Percentiles rank a stretch among this genome's conserved stretches.
These are phyloP conservation scores for Pterobdella sp. DNA, from an alignment of 2,888 invertebrate species.

Conservation along the genomic window DNA sequence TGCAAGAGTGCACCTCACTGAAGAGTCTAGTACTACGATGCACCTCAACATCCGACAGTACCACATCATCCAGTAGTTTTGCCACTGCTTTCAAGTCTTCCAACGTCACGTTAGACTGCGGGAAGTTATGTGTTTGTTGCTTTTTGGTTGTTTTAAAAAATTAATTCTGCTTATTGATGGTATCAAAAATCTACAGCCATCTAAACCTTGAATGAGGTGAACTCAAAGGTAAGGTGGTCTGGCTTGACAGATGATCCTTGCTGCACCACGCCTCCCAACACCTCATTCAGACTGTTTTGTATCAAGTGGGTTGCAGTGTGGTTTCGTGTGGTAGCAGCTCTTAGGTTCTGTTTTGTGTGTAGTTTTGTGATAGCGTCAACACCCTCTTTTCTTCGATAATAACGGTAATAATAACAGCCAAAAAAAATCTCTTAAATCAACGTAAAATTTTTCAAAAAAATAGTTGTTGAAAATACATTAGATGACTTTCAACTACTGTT, in stretches of 20 bases:
- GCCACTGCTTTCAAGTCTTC: conserved; percentile 32
- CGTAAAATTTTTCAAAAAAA: no score
- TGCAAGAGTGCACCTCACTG: conserved; percentile 28
- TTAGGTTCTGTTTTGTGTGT: conserved; percentile 36
- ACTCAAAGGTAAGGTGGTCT: conserved; percentile 88
- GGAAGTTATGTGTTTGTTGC: not conserved
- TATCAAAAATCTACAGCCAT: not conserved
- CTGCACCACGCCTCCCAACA: conserved; percentile 76
- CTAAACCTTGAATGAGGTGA: conserved; percentile 56
- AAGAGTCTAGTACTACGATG: conserved; percentile 34
- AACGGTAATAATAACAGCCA: not conserved
- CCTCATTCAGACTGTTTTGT: conserved; percentile 79
- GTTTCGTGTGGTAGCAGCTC: conserved; percentile 42
- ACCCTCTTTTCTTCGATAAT: not conserved
- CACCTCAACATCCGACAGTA: conserved; percentile 32
- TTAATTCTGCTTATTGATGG: not conserved
- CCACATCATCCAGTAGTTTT: conserved; percentile 19
- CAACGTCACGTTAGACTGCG: not conserved
- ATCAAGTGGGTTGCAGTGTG: conserved; percentile 97
- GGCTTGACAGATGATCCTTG: conserved; percentile 89
- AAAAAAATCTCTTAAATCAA: not conserved
- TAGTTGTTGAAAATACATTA: no score
- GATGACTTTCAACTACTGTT: not conserved
- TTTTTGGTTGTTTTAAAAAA: not conserved
- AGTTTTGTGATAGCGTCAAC: not conserved